Percentiles rank a stretch among this genome's conserved stretches.
These are phyloP conservation scores for Gymnocypris eckloni DNA, from an alignment of 2,797 vertebrate genomes.

Conservation along the genomic window DNA sequence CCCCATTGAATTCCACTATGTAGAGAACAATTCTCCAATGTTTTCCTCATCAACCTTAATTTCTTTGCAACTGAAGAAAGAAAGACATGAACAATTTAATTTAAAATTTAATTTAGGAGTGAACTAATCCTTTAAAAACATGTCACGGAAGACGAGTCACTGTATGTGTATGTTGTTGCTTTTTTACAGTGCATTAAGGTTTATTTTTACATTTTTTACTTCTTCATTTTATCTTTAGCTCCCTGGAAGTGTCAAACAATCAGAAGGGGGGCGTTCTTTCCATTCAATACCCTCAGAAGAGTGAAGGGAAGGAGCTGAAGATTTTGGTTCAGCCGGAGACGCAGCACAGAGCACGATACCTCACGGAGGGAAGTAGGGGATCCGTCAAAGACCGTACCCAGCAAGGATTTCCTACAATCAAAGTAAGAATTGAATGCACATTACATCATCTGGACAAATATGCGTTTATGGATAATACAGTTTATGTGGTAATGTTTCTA, in stretches of 20 bases:
- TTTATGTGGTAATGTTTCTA: constrained; percentile 12
- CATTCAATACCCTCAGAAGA: constrained; percentile 91
- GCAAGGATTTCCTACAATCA: constrained; percentile 96
- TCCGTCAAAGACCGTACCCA: constrained; percentile 98
- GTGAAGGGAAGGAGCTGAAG: constrained; percentile 96
- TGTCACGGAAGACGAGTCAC: background rate
- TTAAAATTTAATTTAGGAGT: background rate
- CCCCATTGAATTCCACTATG: too few species aligned
- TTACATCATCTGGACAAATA: background rate
- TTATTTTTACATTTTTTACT: background rate
- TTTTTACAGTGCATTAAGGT: background rate
- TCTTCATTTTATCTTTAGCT: constrained; percentile 65
- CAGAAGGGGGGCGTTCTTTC: constrained; percentile 89
- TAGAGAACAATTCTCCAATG: too few species aligned
- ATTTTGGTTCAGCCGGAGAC: constrained; percentile 97
- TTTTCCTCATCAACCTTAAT: background rate
- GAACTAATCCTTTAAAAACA: background rate
- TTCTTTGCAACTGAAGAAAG: background rate
- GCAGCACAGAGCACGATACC: constrained; percentile 95
- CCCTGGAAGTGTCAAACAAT: constrained; percentile 72
- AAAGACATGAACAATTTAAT: background rate
- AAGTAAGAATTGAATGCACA: constrained; percentile 76
- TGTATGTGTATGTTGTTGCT: background rate
- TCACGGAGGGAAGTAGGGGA: constrained; percentile 97
- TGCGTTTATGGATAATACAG: background rate